These are phyloP conservation scores for Arctia plantaginis DNA, from an alignment of 2,888 invertebrate species.

Conservation along the genomic window DNA sequence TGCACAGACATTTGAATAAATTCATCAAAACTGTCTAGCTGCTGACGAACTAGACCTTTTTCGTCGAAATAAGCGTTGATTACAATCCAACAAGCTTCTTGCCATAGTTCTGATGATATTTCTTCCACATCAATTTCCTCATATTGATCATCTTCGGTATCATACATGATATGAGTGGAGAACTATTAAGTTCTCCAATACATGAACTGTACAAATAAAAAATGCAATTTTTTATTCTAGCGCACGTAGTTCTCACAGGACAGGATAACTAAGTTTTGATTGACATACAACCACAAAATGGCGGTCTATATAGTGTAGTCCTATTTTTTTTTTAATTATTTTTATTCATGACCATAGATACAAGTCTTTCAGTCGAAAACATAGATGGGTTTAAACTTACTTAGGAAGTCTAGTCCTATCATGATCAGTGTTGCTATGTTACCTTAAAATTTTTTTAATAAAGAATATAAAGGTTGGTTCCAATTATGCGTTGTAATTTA, in stretches of 20 bases:
- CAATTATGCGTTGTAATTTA: too few species aligned
- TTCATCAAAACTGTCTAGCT: constrained; percentile 99
- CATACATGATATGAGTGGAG: constrained; percentile 71
- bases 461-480: background rate
- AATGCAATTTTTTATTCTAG: background rate
- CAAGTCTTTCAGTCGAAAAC: too few species aligned
- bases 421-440: background rate
- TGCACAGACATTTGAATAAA: constrained; percentile 99
- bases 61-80: constrained; percentile 99
- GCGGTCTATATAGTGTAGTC: background rate
- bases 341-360: too few species aligned
- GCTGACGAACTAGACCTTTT: constrained; percentile 99
- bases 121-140: constrained; percentile 97
- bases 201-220: background rate
- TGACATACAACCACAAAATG: constrained; percentile 16
- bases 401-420: background rate
- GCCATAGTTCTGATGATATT: constrained; percentile 99
- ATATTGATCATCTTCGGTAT: constrained; percentile 86
- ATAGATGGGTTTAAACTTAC: too few species aligned
- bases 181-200: constrained; percentile 41
- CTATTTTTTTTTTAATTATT: too few species aligned
- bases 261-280: background rate
- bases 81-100: constrained; percentile 99
- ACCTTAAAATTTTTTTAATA: background rate
- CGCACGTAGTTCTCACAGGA: background rate